These are phyloP conservation scores for Eupelmus urozonus DNA, from an alignment of 2,888 invertebrate species.

Conservation along the genomic window DNA sequence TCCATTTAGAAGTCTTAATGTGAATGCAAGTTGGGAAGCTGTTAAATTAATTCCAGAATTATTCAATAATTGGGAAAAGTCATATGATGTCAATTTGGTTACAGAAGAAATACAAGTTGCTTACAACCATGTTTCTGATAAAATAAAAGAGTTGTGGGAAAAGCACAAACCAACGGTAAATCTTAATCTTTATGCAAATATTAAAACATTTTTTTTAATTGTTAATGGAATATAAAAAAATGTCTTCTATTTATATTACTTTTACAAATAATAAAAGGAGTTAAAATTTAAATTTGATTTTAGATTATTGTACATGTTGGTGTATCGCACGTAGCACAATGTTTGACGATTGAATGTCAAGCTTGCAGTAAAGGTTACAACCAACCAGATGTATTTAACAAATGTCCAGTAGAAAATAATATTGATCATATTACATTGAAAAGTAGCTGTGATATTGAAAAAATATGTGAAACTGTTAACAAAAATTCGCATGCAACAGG, in stretches of 20 bases:
- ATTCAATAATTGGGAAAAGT: constrained; percentile 77
- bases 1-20: constrained; percentile 84
- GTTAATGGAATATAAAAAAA: not conserved
- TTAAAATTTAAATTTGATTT: constrained; percentile 62
- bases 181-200: constrained; percentile 48
- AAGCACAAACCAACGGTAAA: constrained; percentile 85
- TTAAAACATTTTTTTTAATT: constrained; percentile 8
- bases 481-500: constrained; percentile 70
- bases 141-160: constrained; percentile 84
- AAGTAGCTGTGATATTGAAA: constrained; percentile 79
- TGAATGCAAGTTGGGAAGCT: constrained; percentile 92
- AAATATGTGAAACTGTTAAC: constrained; percentile 80
- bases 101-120: constrained; percentile 84
- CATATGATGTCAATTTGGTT: constrained; percentile 79
- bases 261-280: not conserved
- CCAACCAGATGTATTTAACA: constrained; percentile 76
- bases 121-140: constrained; percentile 83
- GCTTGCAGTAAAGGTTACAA: constrained; percentile 83
- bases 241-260: not conserved
- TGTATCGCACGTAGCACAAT: constrained; percentile 82
- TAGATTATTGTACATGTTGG: constrained; percentile 91
- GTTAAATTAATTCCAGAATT: constrained; percentile 82
- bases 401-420: constrained; percentile 78
- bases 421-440: constrained; percentile 79
- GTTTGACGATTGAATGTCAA: constrained; percentile 84